Evolutionary conservation across 2,797 vertebrate genomes (phyloP).

Genomic region (Ispidina picta): DNA sequence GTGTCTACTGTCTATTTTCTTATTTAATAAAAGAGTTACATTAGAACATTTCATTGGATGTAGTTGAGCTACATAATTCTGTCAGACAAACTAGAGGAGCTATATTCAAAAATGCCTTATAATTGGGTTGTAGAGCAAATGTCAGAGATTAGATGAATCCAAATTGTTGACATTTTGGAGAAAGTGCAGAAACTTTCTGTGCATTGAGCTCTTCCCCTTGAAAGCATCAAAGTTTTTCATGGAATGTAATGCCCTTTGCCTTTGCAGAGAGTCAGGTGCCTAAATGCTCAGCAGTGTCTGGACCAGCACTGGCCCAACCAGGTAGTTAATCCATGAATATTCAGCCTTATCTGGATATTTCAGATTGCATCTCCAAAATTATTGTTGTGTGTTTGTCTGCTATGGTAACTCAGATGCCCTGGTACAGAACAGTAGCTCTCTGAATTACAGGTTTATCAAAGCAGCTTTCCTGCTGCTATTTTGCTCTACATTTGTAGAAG

Average conservation of each 20-base stretch:
- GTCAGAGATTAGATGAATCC: not conserved
- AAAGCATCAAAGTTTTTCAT: not conserved
- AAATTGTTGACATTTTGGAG: not conserved
- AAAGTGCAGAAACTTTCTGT: not conserved
- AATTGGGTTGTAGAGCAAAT: not conserved
- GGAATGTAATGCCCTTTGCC: not conserved
- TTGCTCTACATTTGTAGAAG: not conserved
- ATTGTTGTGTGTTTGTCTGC: not conserved
- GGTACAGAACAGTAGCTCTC: not conserved
- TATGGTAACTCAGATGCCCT: not conserved
- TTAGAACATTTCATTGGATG: not conserved
- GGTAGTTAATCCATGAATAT: not conserved
- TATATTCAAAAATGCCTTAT: not conserved
- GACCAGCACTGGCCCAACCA: not conserved
- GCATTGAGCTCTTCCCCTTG: not conserved
- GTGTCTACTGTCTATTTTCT: constrained; percentile 50
- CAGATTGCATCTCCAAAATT: not conserved
- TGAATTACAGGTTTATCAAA: not conserved
- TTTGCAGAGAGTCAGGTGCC: not conserved
- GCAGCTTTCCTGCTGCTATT: not conserved
- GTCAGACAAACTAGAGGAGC: not conserved
- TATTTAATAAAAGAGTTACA: not conserved
- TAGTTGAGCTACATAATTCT: not conserved
- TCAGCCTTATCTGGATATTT: not conserved
- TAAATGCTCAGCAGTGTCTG: not conserved